Evolutionary conservation across 92 coral and sea anemone genomes (phyloP).

Genomic region (Epizoanthus rinbou): DNA sequence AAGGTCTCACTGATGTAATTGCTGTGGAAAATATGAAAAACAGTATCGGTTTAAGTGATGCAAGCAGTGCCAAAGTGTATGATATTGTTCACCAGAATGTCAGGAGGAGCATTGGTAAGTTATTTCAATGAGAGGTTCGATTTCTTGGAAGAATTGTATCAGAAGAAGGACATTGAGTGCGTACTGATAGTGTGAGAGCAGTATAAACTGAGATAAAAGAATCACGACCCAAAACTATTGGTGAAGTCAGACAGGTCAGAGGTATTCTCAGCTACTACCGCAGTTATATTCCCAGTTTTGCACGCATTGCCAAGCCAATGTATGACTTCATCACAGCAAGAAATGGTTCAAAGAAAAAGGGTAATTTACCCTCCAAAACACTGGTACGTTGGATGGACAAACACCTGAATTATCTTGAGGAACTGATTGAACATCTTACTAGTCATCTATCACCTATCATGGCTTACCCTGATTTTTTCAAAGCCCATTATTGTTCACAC

Average conservation of each 20-base stretch:
- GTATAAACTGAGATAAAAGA: slow-evolving; percentile 14
- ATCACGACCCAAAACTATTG: slow-evolving; percentile 8
- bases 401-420: slow-evolving; percentile 35
- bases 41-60: slow-evolving; percentile 45
- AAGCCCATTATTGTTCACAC: slow-evolving; percentile 42
- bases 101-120: slow-evolving; percentile 64
- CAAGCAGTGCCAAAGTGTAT: slow-evolving; percentile 62
- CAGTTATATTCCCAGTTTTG: slow-evolving; percentile 24
- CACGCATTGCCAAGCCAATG: slow-evolving; percentile 29
- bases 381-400: slow-evolving; percentile 30
- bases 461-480: slow-evolving; percentile 40
- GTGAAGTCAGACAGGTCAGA: slow-evolving; percentile 32
- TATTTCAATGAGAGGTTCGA: slow-evolving; percentile 31
- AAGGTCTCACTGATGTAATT: slow-evolving; percentile 62
- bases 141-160: slow-evolving; percentile 27
- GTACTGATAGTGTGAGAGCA: slow-evolving; percentile 8
- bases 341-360: slow-evolving; percentile 7
- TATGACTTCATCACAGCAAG: slow-evolving; percentile 26
- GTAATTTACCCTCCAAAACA: slow-evolving; percentile 27
- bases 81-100: slow-evolving; percentile 61
- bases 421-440: slow-evolving; percentile 27
- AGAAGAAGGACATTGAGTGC: slow-evolving; percentile 21
- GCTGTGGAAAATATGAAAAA: slow-evolving; percentile 48
- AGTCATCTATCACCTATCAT: slow-evolving; percentile 40
- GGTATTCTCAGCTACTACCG: slow-evolving; percentile 30